Conservation (phyloP, 1,140 invertebrate species). For the Parapsyche elsis region DNA sequence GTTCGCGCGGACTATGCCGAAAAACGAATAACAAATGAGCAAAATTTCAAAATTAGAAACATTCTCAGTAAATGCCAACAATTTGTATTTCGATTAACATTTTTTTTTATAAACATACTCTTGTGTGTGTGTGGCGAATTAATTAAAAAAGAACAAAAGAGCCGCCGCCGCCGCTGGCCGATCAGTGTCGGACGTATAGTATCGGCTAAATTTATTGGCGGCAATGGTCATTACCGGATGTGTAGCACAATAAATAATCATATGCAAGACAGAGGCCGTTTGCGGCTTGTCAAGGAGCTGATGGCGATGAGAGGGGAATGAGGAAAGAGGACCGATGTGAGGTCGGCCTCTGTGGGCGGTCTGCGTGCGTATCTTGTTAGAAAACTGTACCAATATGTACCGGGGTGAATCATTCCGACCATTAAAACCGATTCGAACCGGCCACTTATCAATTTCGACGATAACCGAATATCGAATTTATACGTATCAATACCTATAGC, state of each 20-base stretch:
- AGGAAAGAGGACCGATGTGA: slow-evolving; percentile 4
- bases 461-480: no score
- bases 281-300: slow-evolving; percentile 39
- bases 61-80: no score
- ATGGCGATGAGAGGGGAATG: background rate
- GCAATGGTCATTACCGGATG: slow-evolving; percentile 51
- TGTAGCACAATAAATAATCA: slow-evolving; percentile 55
- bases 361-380: slow-evolving; percentile 19
- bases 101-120: no score
- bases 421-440: no score
- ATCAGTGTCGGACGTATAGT: slow-evolving; percentile 40
- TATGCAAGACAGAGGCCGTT: slow-evolving; percentile 45
- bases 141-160: no score
- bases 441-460: no score
- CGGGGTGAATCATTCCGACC: background rate
- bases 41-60: no score
- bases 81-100: no score
- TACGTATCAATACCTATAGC: no score
- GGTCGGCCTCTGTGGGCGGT: slow-evolving; percentile 34
- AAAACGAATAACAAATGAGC: no score
- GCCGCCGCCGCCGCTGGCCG: slow-evolving; percentile 36
- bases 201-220: slow-evolving; percentile 53
- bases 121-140: no score
- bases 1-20: no score
- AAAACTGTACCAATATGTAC: slow-evolving; percentile 5